Evolutionary conservation across 1,140 invertebrate species (phyloP).

Genomic region (Drosophila equinoxialis): DNA sequence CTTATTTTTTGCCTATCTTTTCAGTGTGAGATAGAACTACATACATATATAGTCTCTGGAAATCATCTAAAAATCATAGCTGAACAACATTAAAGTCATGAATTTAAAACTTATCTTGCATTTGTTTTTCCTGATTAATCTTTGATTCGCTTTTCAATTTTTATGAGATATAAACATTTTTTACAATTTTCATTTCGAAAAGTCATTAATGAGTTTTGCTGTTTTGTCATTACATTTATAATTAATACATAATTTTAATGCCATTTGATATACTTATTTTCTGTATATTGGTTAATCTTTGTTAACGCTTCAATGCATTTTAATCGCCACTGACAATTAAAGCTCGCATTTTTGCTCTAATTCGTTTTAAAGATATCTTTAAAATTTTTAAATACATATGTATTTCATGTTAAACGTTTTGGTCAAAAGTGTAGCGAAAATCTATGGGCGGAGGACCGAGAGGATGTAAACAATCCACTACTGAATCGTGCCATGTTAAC

Average conservation of each 20-base stretch:
- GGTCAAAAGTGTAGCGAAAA: too few relatives aligned
- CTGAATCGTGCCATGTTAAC: too few relatives aligned
- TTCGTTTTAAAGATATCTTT: not conserved
- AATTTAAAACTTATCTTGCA: not conserved
- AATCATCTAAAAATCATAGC: not conserved
- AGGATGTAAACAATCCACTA: too few relatives aligned
- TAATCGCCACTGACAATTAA: slow-evolving; percentile 4
- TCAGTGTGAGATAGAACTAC: too few relatives aligned
- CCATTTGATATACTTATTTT: not conserved
- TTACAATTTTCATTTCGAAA: slow-evolving; percentile 24
- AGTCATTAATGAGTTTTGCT: slow-evolving; percentile 6
- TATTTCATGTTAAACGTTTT: too few relatives aligned
- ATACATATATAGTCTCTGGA: not conserved
- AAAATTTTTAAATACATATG: too few relatives aligned
- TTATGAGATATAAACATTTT: slow-evolving; percentile 39
- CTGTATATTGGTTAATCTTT: not conserved
- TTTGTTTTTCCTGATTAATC: not conserved
- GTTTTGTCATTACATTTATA: slow-evolving; percentile 41
- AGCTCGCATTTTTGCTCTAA: not conserved
- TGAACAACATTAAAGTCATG: not conserved
- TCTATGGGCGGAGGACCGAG: too few relatives aligned
- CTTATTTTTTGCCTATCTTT: not conserved
- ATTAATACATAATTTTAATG: slow-evolving; percentile 49
- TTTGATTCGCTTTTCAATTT: slow-evolving; percentile 12
- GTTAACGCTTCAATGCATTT: slow-evolving; percentile 10